Percentiles rank a stretch among this genome's conserved stretches.
Conservation (phyloP, 2,113 vertebrate genomes). For the Sigmodon hispidus region DNA sequence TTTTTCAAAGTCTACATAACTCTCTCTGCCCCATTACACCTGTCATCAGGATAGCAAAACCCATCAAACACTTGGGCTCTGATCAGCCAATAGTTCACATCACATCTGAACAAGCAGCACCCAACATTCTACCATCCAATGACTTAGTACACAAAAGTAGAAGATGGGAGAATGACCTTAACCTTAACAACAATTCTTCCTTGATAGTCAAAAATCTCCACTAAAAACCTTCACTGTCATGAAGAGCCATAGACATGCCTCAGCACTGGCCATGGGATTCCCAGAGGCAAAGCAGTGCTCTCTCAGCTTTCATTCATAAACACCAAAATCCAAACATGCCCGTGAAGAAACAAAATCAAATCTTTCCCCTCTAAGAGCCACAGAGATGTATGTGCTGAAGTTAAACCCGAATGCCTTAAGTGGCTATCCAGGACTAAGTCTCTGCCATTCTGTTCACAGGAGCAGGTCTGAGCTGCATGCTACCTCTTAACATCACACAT, state of each 20-base stretch:
- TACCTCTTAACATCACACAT: not conserved
- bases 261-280: not conserved
- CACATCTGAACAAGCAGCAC: not conserved
- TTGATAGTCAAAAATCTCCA: constrained; percentile 17
- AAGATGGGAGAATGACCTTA: not conserved
- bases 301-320: not conserved
- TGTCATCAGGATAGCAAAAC: not conserved
- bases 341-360: not conserved
- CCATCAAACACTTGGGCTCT: not conserved
- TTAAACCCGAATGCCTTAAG: not conserved
- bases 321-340: not conserved
- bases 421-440: not conserved
- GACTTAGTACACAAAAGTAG: not conserved
- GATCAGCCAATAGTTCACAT: not conserved
- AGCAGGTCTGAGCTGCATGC: not conserved
- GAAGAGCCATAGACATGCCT: not conserved
- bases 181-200: not conserved
- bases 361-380: not conserved
- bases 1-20: not conserved
- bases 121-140: not conserved
- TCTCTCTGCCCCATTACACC: not conserved
- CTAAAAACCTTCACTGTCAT: not conserved
- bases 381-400: not conserved
- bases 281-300: not conserved
- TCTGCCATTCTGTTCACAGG: not conserved